phyloP scores from a whole-genome alignment of 1,140 invertebrate genomes.

The Chionoecetes opilio region DNA sequence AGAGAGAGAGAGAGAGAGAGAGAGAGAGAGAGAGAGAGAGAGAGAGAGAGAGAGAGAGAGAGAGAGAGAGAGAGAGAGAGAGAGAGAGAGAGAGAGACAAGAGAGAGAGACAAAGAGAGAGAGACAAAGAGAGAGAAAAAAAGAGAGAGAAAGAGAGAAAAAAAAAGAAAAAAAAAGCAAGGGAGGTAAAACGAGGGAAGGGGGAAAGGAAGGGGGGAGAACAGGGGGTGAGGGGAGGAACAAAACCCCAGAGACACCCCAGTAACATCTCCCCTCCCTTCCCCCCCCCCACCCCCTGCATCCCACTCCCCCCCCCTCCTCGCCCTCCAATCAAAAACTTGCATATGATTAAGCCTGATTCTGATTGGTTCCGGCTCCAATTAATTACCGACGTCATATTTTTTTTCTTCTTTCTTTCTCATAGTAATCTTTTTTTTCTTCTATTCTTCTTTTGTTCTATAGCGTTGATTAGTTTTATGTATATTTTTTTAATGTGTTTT shows the following conservation, averaged over 20 bases:
- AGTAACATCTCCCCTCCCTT: not conserved
- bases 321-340: conserved; percentile 19
- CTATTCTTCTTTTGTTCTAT: not conserved
- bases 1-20: no score
- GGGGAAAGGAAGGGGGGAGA: not conserved
- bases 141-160: not conserved
- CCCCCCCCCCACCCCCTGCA: not conserved
- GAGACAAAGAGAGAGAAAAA: not conserved
- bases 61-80: no score
- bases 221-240: not conserved
- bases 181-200: not conserved
- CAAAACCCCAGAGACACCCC: not conserved
- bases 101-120: no score
- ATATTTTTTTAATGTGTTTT: not conserved
- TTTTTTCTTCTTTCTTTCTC: not conserved
- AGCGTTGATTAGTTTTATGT: not conserved
- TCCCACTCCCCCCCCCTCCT: not conserved
- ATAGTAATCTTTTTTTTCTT: not conserved
- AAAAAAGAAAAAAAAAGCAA: not conserved
- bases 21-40: no score
- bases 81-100: no score
- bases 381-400: not conserved
- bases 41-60: no score
- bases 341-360: not conserved
- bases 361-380: not conserved